A percentile compares a stretch with the other conserved stretches of the same genome.
phyloP scores from a whole-genome alignment of 2,113 vertebrate species.

The Callopanchax toddi region DNA sequence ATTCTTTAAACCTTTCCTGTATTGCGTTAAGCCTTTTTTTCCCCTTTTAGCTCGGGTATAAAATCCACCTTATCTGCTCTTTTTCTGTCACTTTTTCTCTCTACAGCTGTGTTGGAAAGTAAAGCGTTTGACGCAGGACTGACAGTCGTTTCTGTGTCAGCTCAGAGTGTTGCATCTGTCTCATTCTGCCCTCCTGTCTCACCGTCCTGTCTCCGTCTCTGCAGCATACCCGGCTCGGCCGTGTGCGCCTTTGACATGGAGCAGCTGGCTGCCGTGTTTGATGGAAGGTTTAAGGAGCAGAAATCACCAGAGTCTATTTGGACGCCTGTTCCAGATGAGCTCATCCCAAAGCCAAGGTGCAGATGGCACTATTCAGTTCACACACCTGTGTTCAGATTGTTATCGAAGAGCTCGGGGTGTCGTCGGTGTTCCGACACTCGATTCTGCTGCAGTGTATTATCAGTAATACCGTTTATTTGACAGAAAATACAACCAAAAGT shows the following conservation, averaged over 20 bases:
- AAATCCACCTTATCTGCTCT: constrained; percentile 28
- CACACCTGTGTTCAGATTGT: constrained; percentile 27
- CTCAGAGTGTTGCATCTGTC: constrained; percentile 31
- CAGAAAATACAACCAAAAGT: background rate
- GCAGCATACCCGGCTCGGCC: constrained; percentile 92
- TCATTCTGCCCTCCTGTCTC: constrained; percentile 20
- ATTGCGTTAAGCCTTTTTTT: constrained; percentile 19
- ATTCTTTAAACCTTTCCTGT: constrained; percentile 13
- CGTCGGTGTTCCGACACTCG: background rate
- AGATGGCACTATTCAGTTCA: constrained; percentile 32
- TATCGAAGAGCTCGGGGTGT: constrained; percentile 5
- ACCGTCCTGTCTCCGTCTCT: constrained; percentile 13
- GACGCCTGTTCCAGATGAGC: constrained; percentile 92
- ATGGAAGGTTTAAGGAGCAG: constrained; percentile 96
- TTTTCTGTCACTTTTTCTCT: constrained; percentile 18
- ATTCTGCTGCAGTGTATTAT: background rate
- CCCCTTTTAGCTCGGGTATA: constrained; percentile 4
- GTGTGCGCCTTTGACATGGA: constrained; percentile 97
- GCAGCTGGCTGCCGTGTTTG: constrained; percentile 88
- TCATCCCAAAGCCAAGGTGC: constrained; percentile 92
- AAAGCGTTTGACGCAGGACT: constrained; percentile 21
- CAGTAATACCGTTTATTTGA: background rate
- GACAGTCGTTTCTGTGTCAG: constrained; percentile 28
- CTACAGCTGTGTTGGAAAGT: background rate
- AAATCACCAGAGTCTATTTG: constrained; percentile 95